Evolutionary conservation across 2,888 invertebrate species (phyloP), one percentile per base, ranked within the genome.

Genomic region (Stenolophus ochropezus): DNA sequence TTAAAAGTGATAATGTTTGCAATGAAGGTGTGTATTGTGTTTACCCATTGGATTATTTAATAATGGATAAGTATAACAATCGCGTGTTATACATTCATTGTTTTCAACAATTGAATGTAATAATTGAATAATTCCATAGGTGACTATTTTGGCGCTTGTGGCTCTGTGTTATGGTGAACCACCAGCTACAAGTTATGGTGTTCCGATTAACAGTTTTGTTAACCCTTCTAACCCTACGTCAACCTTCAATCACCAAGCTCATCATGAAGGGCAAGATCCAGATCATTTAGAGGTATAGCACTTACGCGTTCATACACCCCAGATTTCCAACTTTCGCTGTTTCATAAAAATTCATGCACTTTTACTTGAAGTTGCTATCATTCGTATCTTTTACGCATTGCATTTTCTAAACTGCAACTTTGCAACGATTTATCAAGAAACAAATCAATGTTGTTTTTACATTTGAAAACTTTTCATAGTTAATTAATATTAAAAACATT

Each of bases 111-210:
- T 56, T 6, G 56, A 4, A 18, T 14, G 51, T 51, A 16, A 51
- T 51, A 51, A 51, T 51, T 58, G n/a, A 61, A 61, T 61, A 23
- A 23, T 23, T 42, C 3, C 8, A n/a, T 73, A 73, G 73, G 73
- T 73, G 16, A n/a, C 49, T 6, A 47, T 73, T n/a, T 11, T 73
- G 21, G 23, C 58, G 25, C 16, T 81, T 18, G 74, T 81, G 18
- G 20, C 51, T 5, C 49, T 81, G 23, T 49, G 18, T 1, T 69
- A 69, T n/a, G 84, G 84, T 58, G 86, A 86, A 83, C 87, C 87
- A 79, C 88, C 88, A 47, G 86, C 84, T 65, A 84, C 84, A 2
- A 84, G 85, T 76, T 88, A 88, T 78, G 88, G 88, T 14, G 84
- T 86, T 8, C 87, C 87, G 6, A 25, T 85, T 5, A 73, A 73